These are phyloP conservation scores for Drosophila birchii DNA, from an alignment of 2,888 invertebrate species.

Conservation along the genomic window DNA sequence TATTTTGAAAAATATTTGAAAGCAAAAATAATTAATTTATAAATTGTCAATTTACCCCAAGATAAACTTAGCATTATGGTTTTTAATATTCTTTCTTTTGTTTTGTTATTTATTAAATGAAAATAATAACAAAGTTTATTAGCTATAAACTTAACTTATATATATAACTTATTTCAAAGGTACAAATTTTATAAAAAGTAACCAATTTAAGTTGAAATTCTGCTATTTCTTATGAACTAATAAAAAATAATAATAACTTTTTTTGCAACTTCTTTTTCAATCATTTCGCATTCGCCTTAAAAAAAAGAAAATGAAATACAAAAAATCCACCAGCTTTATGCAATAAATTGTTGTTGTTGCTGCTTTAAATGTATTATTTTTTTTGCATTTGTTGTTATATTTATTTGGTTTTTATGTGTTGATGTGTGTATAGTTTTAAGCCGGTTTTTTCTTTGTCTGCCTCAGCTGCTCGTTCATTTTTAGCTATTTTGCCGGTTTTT, in stretches of 20 bases:
- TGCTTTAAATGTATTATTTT: constrained; percentile 8
- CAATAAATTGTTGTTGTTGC: not conserved
- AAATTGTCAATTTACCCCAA: not conserved
- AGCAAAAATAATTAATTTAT: not conserved
- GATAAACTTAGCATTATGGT: too few relatives aligned
- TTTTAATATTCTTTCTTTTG: not conserved
- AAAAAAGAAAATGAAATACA: constrained; percentile 8
- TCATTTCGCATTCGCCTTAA: not conserved
- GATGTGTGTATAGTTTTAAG: constrained; percentile 48
- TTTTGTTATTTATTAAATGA: not conserved
- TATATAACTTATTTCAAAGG: too few relatives aligned
- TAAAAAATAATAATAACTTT: constrained; percentile 9
- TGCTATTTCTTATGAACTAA: not conserved
- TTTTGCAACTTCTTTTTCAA: constrained; percentile 7
- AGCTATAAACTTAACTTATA: not conserved
- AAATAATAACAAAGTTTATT: not conserved
- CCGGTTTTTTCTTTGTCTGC: constrained; percentile 72
- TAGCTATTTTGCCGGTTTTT: constrained; percentile 70
- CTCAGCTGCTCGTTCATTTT: constrained; percentile 46
- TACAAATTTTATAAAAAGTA: too few relatives aligned
- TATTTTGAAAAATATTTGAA: not conserved
- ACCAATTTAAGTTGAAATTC: not conserved
- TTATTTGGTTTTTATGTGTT: constrained; percentile 10
- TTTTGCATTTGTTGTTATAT: constrained; percentile 21
- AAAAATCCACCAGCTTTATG: constrained; percentile 17